Percentiles rank a stretch among this genome's conserved stretches.
phyloP scores from a whole-genome alignment of 2,888 invertebrate genomes.

The Sturmia bella region DNA sequence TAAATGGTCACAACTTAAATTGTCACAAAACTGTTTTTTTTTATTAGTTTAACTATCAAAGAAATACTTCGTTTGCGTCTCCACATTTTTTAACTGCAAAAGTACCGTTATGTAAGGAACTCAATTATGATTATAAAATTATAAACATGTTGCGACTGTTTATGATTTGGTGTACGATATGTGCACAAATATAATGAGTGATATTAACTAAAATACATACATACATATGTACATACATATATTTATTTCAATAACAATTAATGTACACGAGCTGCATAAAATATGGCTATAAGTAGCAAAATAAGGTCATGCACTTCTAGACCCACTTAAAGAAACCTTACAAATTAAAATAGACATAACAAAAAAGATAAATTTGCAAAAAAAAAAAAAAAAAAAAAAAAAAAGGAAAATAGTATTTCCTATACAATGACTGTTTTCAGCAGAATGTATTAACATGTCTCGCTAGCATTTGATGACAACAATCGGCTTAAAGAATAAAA shows the following conservation, averaged over 20 bases:
- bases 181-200: neutral
- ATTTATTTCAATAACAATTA: slow-evolving; percentile 38
- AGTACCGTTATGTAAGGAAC: too few species aligned
- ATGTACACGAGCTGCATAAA: slow-evolving; percentile 16
- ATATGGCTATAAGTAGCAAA: slow-evolving; percentile 61
- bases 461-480: slow-evolving; percentile 56
- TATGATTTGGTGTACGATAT: too few species aligned
- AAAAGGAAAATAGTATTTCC: slow-evolving; percentile 12
- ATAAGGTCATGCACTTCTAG: slow-evolving; percentile 73
- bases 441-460: slow-evolving; percentile 52
- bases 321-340: slow-evolving; percentile 65
- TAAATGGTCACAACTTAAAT: too few species aligned
- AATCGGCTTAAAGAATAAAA: slow-evolving; percentile 65
- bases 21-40: too few species aligned
- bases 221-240: too few species aligned
- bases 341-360: slow-evolving; percentile 40
- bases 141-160: too few species aligned
- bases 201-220: slow-evolving; percentile 48
- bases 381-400: neutral
- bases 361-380: slow-evolving; percentile 18
- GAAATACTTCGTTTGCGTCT: too few species aligned
- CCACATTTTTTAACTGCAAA: too few species aligned
- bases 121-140: slow-evolving; percentile 81
- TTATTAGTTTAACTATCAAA: too few species aligned
- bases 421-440: slow-evolving; percentile 50